Base-by-base conservation (phyloP, 64 coral and sea anemone genomes). In the Cladopsammia gracilis region DNA sequence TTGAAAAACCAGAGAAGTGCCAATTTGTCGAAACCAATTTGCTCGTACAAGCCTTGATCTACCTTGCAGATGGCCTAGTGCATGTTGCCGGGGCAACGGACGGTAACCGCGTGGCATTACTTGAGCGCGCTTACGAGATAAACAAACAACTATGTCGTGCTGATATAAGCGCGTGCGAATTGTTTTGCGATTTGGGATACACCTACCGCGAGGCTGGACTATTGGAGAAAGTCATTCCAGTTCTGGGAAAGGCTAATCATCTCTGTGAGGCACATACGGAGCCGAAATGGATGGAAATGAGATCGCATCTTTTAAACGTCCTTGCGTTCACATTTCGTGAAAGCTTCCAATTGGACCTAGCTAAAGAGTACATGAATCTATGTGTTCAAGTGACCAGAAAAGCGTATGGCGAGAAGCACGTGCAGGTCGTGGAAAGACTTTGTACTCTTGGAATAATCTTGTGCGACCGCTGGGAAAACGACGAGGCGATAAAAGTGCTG, bases 381-480 rank as follows among this genome's bases (percentile, higher is more conserved):
- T 87, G 79, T 64, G 81, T 94, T 15, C 81, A 85, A 4, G 87
- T 96, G 4, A 96, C 95, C 16, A 94, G 26, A 25, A 52, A 85
- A 4, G 95, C 84, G 0, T 89, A 88, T 13, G 95, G 95, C 8
- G 18, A 76, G 4, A 72, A 45, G 10, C 19, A 89, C 86, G 87
- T 88, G 42, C 67, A 89, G 48, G 77, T 96, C 9, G 79, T 85
- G 43, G 95, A 96, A 57, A 84, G 95, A 49, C 68, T 96, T 45
- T 96, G 95, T 85, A 96, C 92, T 79, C 88, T 83, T 62, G 95
- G 95, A 74, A 79, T 96, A 42, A 96, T 96, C 15, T 72, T 96
- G 53, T 77, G 92, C 11, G 95, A 96, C 34, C 77, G 77, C 16
- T 96, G 95, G 95, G 68, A 96, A 70, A 96, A 92, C 19, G 70